These are phyloP conservation scores for Avahi laniger DNA, from an alignment of 2,797 vertebrate genomes.

Conservation along the genomic window DNA sequence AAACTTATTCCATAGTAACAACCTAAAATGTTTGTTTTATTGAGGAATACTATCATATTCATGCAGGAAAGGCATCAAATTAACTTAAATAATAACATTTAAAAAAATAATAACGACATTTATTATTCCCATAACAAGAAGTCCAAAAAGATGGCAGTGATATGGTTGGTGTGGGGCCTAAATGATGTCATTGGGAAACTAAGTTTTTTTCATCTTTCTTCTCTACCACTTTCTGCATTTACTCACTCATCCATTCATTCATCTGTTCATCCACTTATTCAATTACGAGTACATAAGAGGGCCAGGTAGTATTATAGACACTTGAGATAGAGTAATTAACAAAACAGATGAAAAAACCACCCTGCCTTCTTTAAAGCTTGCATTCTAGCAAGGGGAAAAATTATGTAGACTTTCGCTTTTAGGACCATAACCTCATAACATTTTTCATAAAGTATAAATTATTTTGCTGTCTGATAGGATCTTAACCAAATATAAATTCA, in stretches of 20 bases:
- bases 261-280: background rate
- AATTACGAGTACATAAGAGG: background rate
- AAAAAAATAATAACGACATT: background rate
- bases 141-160: background rate
- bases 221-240: background rate
- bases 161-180: background rate
- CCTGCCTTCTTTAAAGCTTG: background rate
- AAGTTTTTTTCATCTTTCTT: background rate
- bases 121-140: background rate
- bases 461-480: background rate
- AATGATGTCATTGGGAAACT: background rate
- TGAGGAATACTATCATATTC: background rate
- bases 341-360: background rate
- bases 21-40: background rate
- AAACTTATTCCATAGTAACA: background rate
- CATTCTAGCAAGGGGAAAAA: background rate
- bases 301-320: background rate
- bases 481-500: background rate
- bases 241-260: background rate
- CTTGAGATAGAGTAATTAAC: background rate
- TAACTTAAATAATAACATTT: background rate
- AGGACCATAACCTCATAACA: background rate
- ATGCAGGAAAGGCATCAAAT: background rate
- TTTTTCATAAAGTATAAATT: conserved; percentile 11
- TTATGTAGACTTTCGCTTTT: background rate